A percentile compares a stretch with the other conserved stretches of the same genome.
Evolutionary conservation across 2,888 invertebrate species (phyloP).

Genomic region (Aphidoletes aphidimyza): DNA sequence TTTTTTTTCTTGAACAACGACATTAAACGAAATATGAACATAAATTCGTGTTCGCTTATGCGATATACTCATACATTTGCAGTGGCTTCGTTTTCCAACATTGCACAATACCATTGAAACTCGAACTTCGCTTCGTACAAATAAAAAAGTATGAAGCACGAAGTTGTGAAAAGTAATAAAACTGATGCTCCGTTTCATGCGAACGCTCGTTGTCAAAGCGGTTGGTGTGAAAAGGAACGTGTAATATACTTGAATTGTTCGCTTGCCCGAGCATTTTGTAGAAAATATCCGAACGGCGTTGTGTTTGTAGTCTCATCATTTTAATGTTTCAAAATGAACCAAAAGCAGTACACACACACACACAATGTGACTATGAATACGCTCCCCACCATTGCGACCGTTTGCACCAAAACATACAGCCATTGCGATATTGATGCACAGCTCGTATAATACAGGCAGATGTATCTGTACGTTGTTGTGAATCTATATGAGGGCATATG

Average conservation of each 20-base stretch:
- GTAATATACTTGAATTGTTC: not conserved
- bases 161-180: not conserved
- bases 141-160: not conserved
- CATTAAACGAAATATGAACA: not conserved
- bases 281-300: not conserved
- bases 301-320: not conserved
- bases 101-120: not conserved
- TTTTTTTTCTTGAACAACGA: not conserved
- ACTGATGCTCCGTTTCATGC: not conserved
- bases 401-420: conserved; percentile 52
- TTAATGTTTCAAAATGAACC: not conserved
- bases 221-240: not conserved
- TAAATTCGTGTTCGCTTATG: not conserved
- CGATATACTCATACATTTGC: not conserved
- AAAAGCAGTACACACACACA: conserved; percentile 27
- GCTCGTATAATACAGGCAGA: not conserved
- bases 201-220: not conserved
- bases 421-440: conserved; percentile 51
- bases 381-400: not conserved
- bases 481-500: too few species aligned
- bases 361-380: not conserved
- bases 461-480: not conserved
- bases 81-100: conserved; percentile 27
- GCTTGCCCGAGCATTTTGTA: not conserved
- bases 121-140: not conserved